Evolutionary conservation across 2,113 vertebrate species (phyloP).

Genomic region (Seriola aureovittata): DNA sequence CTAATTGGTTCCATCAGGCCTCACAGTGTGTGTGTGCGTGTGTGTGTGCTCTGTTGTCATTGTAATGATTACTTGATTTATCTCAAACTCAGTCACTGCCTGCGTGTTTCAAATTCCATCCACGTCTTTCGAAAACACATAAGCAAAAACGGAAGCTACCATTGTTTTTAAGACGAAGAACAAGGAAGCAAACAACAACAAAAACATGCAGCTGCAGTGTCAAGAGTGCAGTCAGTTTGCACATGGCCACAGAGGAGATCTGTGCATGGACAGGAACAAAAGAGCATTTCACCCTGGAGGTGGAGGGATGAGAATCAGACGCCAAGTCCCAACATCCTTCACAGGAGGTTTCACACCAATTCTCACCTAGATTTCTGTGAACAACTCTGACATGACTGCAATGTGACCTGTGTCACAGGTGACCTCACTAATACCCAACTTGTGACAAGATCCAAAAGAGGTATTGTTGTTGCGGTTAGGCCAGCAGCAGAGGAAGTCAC

Average conservation of each 20-base stretch:
- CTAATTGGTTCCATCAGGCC: conserved; percentile 80
- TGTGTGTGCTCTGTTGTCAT: not conserved
- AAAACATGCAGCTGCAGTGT: not conserved
- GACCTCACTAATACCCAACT: not conserved
- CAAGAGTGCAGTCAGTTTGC: not conserved
- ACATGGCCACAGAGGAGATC: not conserved
- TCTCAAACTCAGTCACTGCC: not conserved
- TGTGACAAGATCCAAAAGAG: not conserved
- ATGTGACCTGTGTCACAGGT: not conserved
- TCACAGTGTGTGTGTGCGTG: conserved; percentile 11
- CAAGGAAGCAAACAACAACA: not conserved
- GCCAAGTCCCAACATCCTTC: not conserved
- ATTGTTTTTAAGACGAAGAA: not conserved
- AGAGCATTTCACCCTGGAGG: not conserved
- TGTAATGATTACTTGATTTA: conserved; percentile 6
- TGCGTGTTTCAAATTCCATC: not conserved
- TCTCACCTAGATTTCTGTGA: not conserved
- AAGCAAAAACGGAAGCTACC: not conserved
- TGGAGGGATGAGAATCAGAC: not conserved
- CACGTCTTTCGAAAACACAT: not conserved
- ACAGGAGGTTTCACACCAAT: not conserved
- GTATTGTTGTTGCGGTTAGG: too few species aligned
- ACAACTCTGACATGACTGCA: not conserved
- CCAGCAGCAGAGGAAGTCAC: too few species aligned
- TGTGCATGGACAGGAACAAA: not conserved